phyloP scores from a whole-genome alignment of 1,140 invertebrate species.

The Linepithema humile region DNA sequence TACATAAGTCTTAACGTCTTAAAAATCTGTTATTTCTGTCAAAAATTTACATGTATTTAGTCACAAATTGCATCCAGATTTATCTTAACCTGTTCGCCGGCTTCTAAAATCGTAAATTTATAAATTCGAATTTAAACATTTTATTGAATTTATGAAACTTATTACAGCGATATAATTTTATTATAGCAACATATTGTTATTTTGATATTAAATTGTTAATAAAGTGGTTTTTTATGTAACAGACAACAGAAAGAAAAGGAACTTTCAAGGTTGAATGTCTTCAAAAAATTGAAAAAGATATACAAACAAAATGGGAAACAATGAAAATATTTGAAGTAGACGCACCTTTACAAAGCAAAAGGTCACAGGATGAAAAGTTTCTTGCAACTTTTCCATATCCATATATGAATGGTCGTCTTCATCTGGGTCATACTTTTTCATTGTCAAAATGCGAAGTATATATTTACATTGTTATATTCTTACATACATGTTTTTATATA shows the following conservation, averaged over 20 bases:
- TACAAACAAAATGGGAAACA: constrained; percentile 93
- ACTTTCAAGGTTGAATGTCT: constrained; percentile 97
- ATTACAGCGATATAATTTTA: too few species aligned
- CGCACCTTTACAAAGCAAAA: constrained; percentile 87
- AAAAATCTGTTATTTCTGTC: too few species aligned
- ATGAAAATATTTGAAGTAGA: constrained; percentile 92
- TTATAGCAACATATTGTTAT: too few species aligned
- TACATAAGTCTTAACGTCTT: too few species aligned
- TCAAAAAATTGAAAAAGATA: constrained; percentile 93
- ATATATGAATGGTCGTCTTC: constrained; percentile 99
- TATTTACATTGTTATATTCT: constrained; percentile 39
- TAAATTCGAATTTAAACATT: too few species aligned
- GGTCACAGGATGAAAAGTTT: constrained; percentile 92
- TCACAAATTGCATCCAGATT: too few species aligned
- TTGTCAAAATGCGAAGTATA: constrained; percentile 96
- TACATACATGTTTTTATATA: not conserved
- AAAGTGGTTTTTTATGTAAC: not conserved
- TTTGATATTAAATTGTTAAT: not conserved
- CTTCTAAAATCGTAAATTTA: not conserved
- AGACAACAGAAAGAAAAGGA: constrained; percentile 92
- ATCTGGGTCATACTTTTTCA: constrained; percentile 99
- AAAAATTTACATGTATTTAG: too few species aligned
- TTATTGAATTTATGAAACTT: too few species aligned
- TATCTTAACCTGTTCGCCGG: too few species aligned
- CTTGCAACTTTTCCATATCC: constrained; percentile 98